Evolutionary conservation across 2,797 vertebrate genomes (phyloP), one percentile per base, ranked within the genome.

Genomic region (Ambastaia sidthimunki): DNA sequence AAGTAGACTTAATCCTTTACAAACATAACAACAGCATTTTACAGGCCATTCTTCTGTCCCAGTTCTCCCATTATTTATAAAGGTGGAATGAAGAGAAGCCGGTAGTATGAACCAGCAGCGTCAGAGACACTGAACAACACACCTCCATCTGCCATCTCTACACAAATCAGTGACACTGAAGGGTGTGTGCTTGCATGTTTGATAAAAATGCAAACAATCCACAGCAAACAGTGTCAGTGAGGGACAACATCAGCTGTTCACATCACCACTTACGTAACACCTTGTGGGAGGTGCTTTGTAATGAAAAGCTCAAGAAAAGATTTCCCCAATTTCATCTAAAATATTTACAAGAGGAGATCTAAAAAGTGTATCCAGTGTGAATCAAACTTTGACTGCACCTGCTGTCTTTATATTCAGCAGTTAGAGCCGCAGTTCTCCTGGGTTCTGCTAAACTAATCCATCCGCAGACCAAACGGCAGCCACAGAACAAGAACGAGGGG

Each of bases 341-440:
- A 37, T 31, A 37, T 37, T 37, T 3, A 37, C 34, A 37, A 37
- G 7, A 4, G 1, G 2, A 65, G 15, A 63, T 12, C 41, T 5
- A 52, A 41, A 72, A 19, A 13, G 15, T 7, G 3, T 52, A 74
- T 41, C 10, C 4, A 25, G 57, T 62, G 28, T 63, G 54, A 52
- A 62, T 28, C 50, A 28, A 28, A n/a, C n/a, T n/a, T n/a, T n/a
- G n/a, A n/a, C n/a, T n/a, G n/a, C n/a, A n/a, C 71, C 52, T 84
- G 84, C 84, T 80, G 68, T 80, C 76, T 79, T 86, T 86, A 89
- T 89, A 28, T 87, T 86, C 76, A 85, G 83, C 83, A 88, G 89
- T 91, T 87, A 88, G 85, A 87, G 85, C 83, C 72, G 85, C 79
- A 54, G 71, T 76, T 75, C 86, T 90, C 85, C 76, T 66, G 72